phyloP scores from a whole-genome alignment of 2,888 invertebrate genomes.

The Volucella bombylans region DNA sequence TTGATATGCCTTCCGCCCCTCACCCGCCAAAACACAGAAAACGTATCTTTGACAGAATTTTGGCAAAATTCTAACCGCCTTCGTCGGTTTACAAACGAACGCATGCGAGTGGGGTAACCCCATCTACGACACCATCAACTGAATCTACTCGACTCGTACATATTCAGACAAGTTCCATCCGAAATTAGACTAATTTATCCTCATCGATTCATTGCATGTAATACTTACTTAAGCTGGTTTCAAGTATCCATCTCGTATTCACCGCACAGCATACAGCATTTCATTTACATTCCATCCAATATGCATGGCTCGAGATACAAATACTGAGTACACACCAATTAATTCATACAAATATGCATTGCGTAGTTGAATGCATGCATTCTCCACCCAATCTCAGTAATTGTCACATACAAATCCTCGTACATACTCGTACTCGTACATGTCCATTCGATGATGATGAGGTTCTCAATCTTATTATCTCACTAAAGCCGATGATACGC shows the following conservation, averaged over 20 bases:
- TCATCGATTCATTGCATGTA: neutral
- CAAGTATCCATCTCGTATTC: neutral
- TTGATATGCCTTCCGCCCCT: no score
- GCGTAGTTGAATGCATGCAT: conserved; percentile 13
- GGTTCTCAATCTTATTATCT: conserved; percentile 53
- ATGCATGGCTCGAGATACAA: no score
- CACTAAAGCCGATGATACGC: conserved; percentile 12
- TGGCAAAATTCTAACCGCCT: no score
- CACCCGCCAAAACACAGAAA: no score
- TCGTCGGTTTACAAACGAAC: no score
- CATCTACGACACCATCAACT: no score
- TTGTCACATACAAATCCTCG: conserved; percentile 27
- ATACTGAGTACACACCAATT: conserved; percentile 23
- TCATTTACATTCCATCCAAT: conserved; percentile 13
- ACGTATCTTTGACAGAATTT: no score
- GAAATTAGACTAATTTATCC: neutral
- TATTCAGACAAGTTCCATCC: no score
- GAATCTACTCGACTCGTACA: no score
- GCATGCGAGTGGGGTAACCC: no score
- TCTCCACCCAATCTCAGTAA: conserved; percentile 50
- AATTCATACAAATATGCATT: conserved; percentile 48
- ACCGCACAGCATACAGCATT: neutral
- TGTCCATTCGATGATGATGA: conserved; percentile 31
- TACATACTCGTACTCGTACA: neutral
- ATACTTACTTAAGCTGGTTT: conserved; percentile 3